Conservation (phyloP, 2,888 invertebrate species). For the Gymnosoma rotundatum region DNA sequence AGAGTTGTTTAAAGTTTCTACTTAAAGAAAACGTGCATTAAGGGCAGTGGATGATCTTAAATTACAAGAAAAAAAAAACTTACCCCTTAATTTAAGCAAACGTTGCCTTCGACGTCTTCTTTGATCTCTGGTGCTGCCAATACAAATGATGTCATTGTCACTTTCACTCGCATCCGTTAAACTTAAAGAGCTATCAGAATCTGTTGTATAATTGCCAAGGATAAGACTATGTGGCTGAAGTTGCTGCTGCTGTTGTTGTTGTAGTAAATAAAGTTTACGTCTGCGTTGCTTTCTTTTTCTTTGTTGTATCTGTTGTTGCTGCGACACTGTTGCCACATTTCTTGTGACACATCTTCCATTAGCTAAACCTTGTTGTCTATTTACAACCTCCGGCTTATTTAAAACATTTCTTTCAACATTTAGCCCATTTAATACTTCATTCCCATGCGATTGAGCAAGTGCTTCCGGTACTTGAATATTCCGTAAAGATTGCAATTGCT, state of each 20-base stretch:
- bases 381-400: slow-evolving; percentile 50
- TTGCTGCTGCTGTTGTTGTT: slow-evolving; percentile 74
- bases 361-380: slow-evolving; percentile 56
- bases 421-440: slow-evolving; percentile 62
- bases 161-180: slow-evolving; percentile 61
- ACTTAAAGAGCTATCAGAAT: slow-evolving; percentile 57
- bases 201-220: slow-evolving; percentile 29
- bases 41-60: background rate
- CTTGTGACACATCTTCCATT: slow-evolving; percentile 61
- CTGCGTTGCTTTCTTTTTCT: slow-evolving; percentile 63
- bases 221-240: slow-evolving; percentile 51
- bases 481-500: slow-evolving; percentile 58
- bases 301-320: slow-evolving; percentile 69
- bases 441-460: slow-evolving; percentile 52
- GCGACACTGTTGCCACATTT: slow-evolving; percentile 70
- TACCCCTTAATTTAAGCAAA: slow-evolving; percentile 74
- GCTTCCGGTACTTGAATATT: slow-evolving; percentile 68
- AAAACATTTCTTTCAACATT: slow-evolving; percentile 51
- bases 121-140: slow-evolving; percentile 67
- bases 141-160: slow-evolving; percentile 59
- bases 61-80: slow-evolving; percentile 24
- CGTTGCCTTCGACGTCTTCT: slow-evolving; percentile 73
- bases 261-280: slow-evolving; percentile 65
- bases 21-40: no score
- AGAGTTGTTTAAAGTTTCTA: no score